Base-by-base conservation (phyloP, 2,113 vertebrate species). In the Semnopithecus entellus region DNA sequence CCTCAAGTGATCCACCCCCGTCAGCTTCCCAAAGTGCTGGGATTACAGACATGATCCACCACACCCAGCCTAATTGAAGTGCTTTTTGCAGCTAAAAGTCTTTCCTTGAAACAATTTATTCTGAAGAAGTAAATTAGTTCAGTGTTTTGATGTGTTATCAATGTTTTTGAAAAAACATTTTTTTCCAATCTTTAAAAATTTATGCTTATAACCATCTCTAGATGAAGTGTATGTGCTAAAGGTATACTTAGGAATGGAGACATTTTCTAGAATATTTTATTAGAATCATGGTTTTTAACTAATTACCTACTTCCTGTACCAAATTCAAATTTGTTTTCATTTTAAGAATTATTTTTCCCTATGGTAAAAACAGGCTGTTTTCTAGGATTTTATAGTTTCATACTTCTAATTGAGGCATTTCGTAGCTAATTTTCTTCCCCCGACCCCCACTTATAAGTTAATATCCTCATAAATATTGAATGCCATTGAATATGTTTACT, bases 41-140 rank as follows among this genome's bases (percentile, higher is more conserved):
- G 61, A 64, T 64, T 64, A 30, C 5, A 64, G 25, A 11, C 25
- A 64, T 64, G 61, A 64, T 27, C 61, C 61, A 5, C 25, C 27
- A 12, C 5, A 12, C 61, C 27, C 5, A 27, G 61, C 27, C 11
- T 64, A 80, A 59, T 48, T 48, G 32, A 84, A 92, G 30, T 88
- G 40, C 75, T 84, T 80, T 94, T 43, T 94, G 23, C 64, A 50
- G 6, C 45, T 92, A 88, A 92, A 88, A 95, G 23, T 93, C 59
- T 87, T 85, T 55, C 1, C 64, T 64, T 38, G 20, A 64, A 89
- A 43, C 7, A 84, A 2, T 72, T 88, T 16, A 22, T 89, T 96
- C 27, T 87, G 61, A 88, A 91, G 79, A 30, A 96, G n/a, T 8
- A 96, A 92, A 45, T 90, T 70, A 81, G 48, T 92, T 85, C 6